phyloP scores from a whole-genome alignment of 2,888 invertebrate species.

The Cistogaster globosa region DNA sequence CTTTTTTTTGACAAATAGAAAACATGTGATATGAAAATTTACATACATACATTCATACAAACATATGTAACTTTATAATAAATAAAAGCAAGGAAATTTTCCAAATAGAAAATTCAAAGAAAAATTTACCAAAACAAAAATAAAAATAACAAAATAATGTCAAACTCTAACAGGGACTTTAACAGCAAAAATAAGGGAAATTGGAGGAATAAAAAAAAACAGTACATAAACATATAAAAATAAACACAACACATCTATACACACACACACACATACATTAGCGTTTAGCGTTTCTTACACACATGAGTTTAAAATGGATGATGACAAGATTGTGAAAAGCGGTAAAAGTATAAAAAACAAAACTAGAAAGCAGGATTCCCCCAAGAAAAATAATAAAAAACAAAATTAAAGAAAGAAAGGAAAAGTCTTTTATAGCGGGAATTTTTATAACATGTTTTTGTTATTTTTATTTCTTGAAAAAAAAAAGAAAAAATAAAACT shows the following conservation, averaged over 20 bases:
- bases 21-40: constrained; percentile 25
- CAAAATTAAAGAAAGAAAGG: constrained; percentile 40
- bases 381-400: constrained; percentile 1
- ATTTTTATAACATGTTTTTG: constrained; percentile 32
- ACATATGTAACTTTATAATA: too few relatives aligned
- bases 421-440: constrained; percentile 42
- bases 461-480: constrained; percentile 3
- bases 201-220: neutral
- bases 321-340: constrained; percentile 27
- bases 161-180: constrained; percentile 49
- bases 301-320: constrained; percentile 50
- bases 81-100: neutral
- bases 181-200: constrained; percentile 7
- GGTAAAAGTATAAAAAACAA: constrained; percentile 5
- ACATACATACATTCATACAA: neutral
- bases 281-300: constrained; percentile 11
- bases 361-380: constrained; percentile 48
- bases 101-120: constrained; percentile 21
- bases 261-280: neutral
- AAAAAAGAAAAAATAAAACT: constrained; percentile 9
- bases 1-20: neutral
- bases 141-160: constrained; percentile 39
- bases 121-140: constrained; percentile 39
- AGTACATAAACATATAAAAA: constrained; percentile 1
- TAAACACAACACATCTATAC: constrained; percentile 6